Conservation (phyloP, 2,888 invertebrate genomes). For the Syritta pipiens region DNA sequence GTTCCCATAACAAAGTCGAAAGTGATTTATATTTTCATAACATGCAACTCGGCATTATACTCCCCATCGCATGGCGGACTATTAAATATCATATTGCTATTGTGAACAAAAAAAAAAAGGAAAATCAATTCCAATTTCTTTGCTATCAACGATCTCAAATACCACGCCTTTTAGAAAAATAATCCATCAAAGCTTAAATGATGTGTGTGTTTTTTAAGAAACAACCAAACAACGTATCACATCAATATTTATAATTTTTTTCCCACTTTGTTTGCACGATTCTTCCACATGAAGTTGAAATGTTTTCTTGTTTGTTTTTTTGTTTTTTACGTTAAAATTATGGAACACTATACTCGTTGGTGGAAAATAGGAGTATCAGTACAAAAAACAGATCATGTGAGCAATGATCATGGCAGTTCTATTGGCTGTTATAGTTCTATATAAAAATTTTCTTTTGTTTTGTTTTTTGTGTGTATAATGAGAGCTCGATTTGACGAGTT, state of each 20-base stretch:
- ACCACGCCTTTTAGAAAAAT: no score
- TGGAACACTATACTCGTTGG: slow-evolving; percentile 57
- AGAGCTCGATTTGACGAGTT: slow-evolving; percentile 52
- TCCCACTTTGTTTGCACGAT: neutral
- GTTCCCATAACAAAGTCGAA: no score
- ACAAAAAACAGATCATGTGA: slow-evolving; percentile 45
- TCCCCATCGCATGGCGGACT: no score
- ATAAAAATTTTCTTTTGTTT: slow-evolving; percentile 38
- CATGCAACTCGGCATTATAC: no score
- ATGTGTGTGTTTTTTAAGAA: neutral
- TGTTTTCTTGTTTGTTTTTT: neutral
- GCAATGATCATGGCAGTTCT: slow-evolving; percentile 66
- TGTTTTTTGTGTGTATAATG: slow-evolving; percentile 36
- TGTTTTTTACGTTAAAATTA: slow-evolving; percentile 35
- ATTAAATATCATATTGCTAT: no score
- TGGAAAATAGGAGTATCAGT: slow-evolving; percentile 48
- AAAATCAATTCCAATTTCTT: no score
- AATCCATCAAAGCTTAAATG: neutral
- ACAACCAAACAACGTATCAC: slow-evolving; percentile 23
- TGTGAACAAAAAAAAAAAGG: no score
- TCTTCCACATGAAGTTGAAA: neutral
- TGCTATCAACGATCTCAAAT: no score
- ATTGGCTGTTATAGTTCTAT: slow-evolving; percentile 61
- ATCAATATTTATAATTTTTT: neutral
- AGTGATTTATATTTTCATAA: no score